phyloP scores from a whole-genome alignment of 2,888 invertebrate species.

The Cheilosia vulpina region DNA sequence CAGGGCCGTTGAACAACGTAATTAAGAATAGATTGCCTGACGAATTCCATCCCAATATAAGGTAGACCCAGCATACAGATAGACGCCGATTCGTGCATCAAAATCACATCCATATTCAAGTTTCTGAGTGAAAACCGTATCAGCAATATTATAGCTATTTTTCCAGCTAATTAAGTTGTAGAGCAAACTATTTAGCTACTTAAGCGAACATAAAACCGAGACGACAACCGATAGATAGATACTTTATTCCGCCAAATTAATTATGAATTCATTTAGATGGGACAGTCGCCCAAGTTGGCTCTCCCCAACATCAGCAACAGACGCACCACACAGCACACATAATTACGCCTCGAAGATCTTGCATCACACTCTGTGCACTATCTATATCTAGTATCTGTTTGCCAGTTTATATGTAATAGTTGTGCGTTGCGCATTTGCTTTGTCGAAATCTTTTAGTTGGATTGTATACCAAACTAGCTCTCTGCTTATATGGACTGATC shows the following conservation, averaged over 20 bases:
- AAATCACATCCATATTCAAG: constrained; percentile 24
- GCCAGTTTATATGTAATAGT: constrained; percentile 47
- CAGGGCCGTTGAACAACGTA: background rate
- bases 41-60: background rate
- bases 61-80: background rate
- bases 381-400: constrained; percentile 10
- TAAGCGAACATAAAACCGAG: constrained; percentile 21
- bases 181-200: constrained; percentile 68
- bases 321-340: background rate
- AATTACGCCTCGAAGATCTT: constrained; percentile 37
- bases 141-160: constrained; percentile 39
- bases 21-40: background rate
- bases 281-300: constrained; percentile 29
- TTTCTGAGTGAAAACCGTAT: constrained; percentile 48
- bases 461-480: constrained; percentile 53
- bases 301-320: background rate
- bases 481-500: constrained; percentile 59
- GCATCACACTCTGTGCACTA: constrained; percentile 17
- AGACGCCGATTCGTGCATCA: background rate
- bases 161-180: constrained; percentile 71
- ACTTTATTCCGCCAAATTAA: constrained; percentile 71
- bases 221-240: constrained; percentile 52
- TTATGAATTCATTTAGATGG: constrained; percentile 69
- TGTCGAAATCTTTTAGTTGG: constrained; percentile 57
- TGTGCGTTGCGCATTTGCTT: constrained; percentile 55